phyloP scores from a whole-genome alignment of 1,140 invertebrate species.

The Muscidifurax raptorellus region DNA sequence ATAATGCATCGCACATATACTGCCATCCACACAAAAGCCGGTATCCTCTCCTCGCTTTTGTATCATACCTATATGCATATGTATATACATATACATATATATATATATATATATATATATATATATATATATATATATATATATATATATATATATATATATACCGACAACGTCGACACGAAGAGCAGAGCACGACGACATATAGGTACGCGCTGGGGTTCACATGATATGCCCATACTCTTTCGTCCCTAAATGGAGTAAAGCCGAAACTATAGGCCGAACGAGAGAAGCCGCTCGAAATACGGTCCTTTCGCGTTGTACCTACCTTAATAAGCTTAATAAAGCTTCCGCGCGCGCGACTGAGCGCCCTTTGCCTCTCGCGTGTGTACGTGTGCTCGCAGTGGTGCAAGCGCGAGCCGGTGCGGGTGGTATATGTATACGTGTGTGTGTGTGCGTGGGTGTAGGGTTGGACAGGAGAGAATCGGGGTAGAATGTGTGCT shows the following conservation, averaged over 20 bases:
- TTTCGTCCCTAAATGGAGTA: conserved; percentile 8
- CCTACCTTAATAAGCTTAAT: conserved; percentile 24
- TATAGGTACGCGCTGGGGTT: neutral
- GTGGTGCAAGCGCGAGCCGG: no score
- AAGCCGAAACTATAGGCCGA: neutral
- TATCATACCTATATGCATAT: neutral
- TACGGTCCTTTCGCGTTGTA: conserved; percentile 4
- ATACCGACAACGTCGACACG: no score
- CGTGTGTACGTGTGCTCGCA: neutral
- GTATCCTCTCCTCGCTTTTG: neutral
- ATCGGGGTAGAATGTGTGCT: neutral
- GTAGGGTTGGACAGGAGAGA: neutral
- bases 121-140: no score
- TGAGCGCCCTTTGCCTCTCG: neutral
- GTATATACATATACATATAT: no score
- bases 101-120: neutral
- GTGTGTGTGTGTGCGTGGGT: neutral
- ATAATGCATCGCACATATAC: neutral
- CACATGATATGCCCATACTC: neutral
- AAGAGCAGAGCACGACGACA: neutral
- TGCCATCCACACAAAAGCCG: neutral
- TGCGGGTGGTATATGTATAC: neutral
- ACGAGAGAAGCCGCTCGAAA: neutral
- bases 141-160: no score
- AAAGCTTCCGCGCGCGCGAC: neutral